A percentile compares a stretch with the other conserved stretches of the same genome.
Evolutionary conservation across 92 coral and sea anemone species (phyloP).

Genomic region (Palythoa grandis): DNA sequence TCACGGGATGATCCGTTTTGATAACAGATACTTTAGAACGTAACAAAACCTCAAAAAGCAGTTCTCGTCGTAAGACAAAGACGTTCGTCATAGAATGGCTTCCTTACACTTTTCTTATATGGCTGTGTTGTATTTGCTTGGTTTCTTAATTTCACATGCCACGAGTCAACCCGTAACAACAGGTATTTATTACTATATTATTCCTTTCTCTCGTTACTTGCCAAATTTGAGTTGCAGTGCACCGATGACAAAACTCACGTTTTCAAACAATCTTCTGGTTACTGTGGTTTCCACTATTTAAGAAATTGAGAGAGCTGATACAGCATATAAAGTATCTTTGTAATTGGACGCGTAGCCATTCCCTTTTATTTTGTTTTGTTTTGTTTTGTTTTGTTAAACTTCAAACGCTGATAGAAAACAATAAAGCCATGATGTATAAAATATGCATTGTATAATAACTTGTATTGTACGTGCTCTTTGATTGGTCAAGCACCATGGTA

Average conservation of each 20-base stretch:
- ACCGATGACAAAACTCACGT: neutral
- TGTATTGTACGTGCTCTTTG: no score
- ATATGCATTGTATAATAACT: no score
- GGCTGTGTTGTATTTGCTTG: neutral
- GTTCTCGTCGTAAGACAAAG: neutral
- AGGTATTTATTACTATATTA: neutral
- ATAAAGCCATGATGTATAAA: no score
- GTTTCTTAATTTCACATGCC: conserved; percentile 12
- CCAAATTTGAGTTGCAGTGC: neutral
- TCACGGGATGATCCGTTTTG: conserved; percentile 21
- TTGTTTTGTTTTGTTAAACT: no score
- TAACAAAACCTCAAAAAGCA: neutral
- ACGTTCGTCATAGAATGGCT: conserved; percentile 2
- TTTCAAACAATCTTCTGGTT: neutral
- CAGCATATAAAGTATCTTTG: no score
- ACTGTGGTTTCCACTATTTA: no score
- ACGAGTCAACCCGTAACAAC: conserved; percentile 43
- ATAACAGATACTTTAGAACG: neutral
- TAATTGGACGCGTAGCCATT: no score
- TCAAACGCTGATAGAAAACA: no score
- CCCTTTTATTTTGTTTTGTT: no score
- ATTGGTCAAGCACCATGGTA: no score
- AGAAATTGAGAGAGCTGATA: no score
- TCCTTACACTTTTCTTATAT: neutral
- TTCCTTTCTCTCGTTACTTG: neutral